Evolutionary conservation across 2,113 vertebrate species (phyloP).

Genomic region (Aphelocoma coerulescens): DNA sequence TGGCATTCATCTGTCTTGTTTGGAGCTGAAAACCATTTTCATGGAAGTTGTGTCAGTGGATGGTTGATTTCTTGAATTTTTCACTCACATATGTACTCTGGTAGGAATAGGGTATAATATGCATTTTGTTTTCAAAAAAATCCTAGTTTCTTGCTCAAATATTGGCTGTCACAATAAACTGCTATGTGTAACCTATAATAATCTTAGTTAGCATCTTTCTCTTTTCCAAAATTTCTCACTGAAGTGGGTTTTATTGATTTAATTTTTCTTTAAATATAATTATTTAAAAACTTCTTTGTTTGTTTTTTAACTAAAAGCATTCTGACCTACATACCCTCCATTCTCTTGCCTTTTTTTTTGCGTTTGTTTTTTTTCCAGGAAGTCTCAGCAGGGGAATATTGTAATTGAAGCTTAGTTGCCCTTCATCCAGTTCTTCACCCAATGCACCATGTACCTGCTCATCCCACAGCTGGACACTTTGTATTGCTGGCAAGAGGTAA

Average conservation of each 20-base stretch:
- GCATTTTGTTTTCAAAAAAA: not conserved
- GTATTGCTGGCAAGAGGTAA: not conserved
- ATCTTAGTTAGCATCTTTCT: not conserved
- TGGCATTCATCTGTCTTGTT: not conserved
- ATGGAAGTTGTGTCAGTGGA: not conserved
- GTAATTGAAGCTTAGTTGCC: not conserved
- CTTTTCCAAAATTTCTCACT: not conserved
- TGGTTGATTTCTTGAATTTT: not conserved
- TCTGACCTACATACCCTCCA: not conserved
- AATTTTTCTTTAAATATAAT: not conserved
- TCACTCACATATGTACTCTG: not conserved
- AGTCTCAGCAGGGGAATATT: not conserved
- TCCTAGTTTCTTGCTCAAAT: not conserved
- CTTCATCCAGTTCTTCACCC: not conserved
- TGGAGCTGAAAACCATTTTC: not conserved
- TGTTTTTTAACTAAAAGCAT: not conserved
- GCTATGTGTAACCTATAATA: not conserved
- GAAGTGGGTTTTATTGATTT: not conserved
- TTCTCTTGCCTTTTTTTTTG: not conserved
- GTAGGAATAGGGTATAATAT: not conserved
- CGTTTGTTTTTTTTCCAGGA: not conserved
- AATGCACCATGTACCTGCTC: fast-evolving
- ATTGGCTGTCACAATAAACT: not conserved
- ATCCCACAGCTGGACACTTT: not conserved
- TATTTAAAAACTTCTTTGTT: not conserved